Evolutionary conservation across 2,113 vertebrate genomes (phyloP), one percentile per base, ranked within the genome.

Genomic region (Campylomormyrus numenius): DNA sequence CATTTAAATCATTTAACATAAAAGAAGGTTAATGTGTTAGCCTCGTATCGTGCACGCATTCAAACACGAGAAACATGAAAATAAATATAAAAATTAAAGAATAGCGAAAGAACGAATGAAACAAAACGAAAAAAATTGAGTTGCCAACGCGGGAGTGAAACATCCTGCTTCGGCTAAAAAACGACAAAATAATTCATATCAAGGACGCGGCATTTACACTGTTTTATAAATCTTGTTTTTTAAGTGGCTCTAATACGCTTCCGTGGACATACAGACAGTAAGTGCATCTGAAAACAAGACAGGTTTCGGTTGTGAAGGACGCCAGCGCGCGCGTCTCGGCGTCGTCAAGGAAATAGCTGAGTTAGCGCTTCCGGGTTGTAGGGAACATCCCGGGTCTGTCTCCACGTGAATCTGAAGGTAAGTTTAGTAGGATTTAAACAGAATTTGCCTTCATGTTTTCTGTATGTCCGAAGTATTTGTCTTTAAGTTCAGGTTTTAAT

Each of bases 381-480:
- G 8, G n/a, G 46, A 9, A 48, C 0, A 11, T 50, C 27, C 84
- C 48, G 84, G 9, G 8, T 86, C 48, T 17, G 45, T 48, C 19
- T 50, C 45, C 84, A 86, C 46, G 84, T 86, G 84, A 86, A 24
- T 86, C 84, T 7, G 84, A 50, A 13, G 45, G 84, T 86, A 86
- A 49, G 84, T 86, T 42, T 15, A 15, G 3, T 49, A 31, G n/a
- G 1, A 15, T 31, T 49, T 50, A 27, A 86, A 86, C 24, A n/a
- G 5, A 7, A 49, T 85, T 49, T 19, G 21, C 19, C 11, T 86
- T 86, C 24, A n/a, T 10, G 2, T 86, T 50, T 86, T 86, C 48
- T 6, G 84, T 50, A 42, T 50, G 27, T 49, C 17, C 6, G 3
- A 21, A 46, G 24, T 27, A n/a, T 85, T 3, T 27, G 74, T 80